Conservation (phyloP, 2,113 vertebrate genomes). For the Arvicanthis niloticus region DNA sequence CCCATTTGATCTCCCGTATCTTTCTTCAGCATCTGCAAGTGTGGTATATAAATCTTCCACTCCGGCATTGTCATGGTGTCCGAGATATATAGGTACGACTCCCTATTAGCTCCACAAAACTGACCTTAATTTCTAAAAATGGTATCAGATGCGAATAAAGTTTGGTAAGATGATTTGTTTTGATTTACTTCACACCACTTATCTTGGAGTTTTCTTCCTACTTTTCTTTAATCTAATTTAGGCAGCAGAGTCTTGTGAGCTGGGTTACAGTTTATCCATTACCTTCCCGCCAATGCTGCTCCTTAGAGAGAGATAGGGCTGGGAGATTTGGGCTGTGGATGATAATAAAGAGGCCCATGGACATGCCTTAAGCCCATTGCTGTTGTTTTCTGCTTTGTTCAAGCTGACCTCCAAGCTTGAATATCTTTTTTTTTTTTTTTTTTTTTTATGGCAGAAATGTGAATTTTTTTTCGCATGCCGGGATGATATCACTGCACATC, state of each 20-base stretch:
- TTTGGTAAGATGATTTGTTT: slow-evolving; percentile 91
- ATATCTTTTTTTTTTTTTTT: too few relatives aligned
- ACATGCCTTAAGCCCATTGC: slow-evolving; percentile 17
- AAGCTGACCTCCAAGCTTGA: slow-evolving; percentile 73
- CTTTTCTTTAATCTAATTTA: slow-evolving; percentile 91
- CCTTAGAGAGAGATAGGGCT: slow-evolving; percentile 86
- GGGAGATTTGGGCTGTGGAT: slow-evolving; percentile 83
- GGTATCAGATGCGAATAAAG: slow-evolving; percentile 93
- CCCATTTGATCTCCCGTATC: slow-evolving; percentile 96
- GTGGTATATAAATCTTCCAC: slow-evolving; percentile 95
- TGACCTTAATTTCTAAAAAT: slow-evolving; percentile 94
- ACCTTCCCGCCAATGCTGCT: slow-evolving; percentile 83
- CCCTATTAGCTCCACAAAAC: slow-evolving; percentile 92
- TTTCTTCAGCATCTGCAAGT: slow-evolving; percentile 93
- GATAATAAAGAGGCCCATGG: slow-evolving; percentile 82
- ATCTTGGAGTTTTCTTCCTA: slow-evolving; percentile 89
- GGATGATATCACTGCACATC: neutral
- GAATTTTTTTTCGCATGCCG: slow-evolving; percentile 5
- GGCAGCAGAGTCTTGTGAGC: slow-evolving; percentile 84
- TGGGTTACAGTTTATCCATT: slow-evolving; percentile 86
- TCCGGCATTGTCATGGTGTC: slow-evolving; percentile 90
- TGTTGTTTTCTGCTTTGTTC: slow-evolving; percentile 73
- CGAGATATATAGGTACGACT: slow-evolving; percentile 92
- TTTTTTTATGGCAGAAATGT: slow-evolving; percentile 66
- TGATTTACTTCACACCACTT: slow-evolving; percentile 92